These are phyloP conservation scores for Luidia sarsii DNA, from an alignment of 53 echinoderm and acorn worm genomes.

Conservation along the genomic window DNA sequence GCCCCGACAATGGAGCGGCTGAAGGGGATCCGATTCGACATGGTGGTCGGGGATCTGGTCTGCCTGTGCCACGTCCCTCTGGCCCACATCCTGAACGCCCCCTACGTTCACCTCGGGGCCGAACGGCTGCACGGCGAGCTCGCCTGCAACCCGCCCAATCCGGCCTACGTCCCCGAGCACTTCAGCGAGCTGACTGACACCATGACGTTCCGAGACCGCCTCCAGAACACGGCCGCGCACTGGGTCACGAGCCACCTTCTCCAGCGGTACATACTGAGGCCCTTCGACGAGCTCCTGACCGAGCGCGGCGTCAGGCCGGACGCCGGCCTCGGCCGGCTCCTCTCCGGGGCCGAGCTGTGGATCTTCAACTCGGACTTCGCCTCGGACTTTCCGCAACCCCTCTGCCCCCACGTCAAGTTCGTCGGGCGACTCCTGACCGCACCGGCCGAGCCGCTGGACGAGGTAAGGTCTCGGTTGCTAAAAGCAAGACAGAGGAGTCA, in stretches of 20 bases:
- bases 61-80: not conserved
- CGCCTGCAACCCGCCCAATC: slow-evolving; percentile 4
- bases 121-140: not conserved
- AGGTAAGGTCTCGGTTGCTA: too few relatives aligned
- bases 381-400: too few relatives aligned
- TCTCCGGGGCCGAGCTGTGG: slow-evolving; percentile 6
- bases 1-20: not conserved
- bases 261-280: not conserved
- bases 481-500: too few relatives aligned
- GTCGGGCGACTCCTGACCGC: too few relatives aligned
- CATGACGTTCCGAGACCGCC: not conserved
- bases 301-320: slow-evolving; percentile 17
- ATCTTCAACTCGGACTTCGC: slow-evolving; percentile 5
- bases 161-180: not conserved
- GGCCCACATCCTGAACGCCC: not conserved
- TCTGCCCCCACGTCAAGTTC: too few relatives aligned
- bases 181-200: not conserved
- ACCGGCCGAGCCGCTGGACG: too few relatives aligned
- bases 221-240: slow-evolving; percentile 9
- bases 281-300: not conserved
- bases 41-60: not conserved
- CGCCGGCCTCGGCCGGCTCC: not conserved
- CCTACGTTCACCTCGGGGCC: not conserved
- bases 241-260: not conserved
- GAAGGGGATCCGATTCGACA: not conserved